Percentiles rank a stretch among this genome's conserved stretches.
Conservation (phyloP, 2,797 vertebrate species). For the Melanotaenia maccullochi region DNA sequence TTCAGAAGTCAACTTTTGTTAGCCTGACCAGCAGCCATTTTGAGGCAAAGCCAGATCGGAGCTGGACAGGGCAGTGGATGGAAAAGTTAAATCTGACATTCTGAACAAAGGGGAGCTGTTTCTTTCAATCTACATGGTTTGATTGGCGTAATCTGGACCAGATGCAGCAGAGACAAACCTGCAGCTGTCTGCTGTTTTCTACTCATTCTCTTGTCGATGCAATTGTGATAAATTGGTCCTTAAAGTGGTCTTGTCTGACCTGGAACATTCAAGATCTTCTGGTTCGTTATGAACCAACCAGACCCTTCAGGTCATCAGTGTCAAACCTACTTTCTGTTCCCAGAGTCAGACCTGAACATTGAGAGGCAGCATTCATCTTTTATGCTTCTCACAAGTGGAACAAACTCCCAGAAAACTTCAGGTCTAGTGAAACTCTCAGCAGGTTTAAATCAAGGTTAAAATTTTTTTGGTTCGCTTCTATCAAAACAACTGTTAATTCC, state of each 20-base stretch:
- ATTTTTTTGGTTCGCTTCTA: no score
- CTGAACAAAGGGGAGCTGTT: conserved; percentile 6
- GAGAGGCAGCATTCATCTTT: no score
- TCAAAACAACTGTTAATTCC: no score
- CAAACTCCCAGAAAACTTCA: no score
- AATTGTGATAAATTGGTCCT: conserved; percentile 78
- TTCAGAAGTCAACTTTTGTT: conserved; percentile 57
- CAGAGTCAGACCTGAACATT: no score
- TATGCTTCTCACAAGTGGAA: no score
- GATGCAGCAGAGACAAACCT: conserved; percentile 48
- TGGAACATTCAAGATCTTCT: conserved; percentile 24
- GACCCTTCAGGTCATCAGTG: no score
- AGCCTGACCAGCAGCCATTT: conserved; percentile 60
- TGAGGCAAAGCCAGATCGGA: conserved; percentile 29
- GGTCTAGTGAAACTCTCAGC: no score
- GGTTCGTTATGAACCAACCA: no score
- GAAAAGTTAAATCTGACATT: neutral
- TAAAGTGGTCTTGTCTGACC: conserved; percentile 73
- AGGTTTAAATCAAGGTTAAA: no score
- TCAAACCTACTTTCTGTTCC: no score
- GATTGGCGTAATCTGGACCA: conserved; percentile 29
- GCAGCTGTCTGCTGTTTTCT: conserved; percentile 59
- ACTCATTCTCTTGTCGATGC: conserved; percentile 66
- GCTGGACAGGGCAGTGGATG: neutral
- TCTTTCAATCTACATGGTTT: conserved; percentile 20